Evolutionary conservation across 2,888 invertebrate genomes (phyloP), one percentile per base, ranked within the genome.

Genomic region (Achlya flavicornis): DNA sequence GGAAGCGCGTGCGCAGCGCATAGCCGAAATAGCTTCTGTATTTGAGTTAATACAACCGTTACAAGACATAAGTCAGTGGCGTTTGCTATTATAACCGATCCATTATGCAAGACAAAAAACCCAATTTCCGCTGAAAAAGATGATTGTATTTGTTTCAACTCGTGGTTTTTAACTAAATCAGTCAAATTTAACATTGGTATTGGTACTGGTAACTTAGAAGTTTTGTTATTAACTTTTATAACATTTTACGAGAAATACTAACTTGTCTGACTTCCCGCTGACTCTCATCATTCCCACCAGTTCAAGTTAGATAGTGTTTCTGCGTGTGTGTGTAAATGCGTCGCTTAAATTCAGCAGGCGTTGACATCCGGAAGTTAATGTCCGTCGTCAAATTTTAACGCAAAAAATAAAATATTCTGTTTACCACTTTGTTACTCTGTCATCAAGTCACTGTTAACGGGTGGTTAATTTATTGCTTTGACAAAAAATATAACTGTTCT

Each of bases 1-100:
- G 78, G 80, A 81, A 80, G 75, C 64, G 65, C 66, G 64, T 72
- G 69, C 71, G 64, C 66, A 70, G 66, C 66, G 64, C 67, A 61
- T 62, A 57, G 62, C 57, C 71, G 71, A 74, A 72, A 60, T 60
- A 41, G 60, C 60, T 43, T 10, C 53, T 53, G 53, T 53, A 53
- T 60, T 60, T 60, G 10, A 12, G 41, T 60, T 26, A 8, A 41
- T n/a, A 35, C 16, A 38, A 59, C 41, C 41, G 60, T 60, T 60
- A 60, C 41, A 26, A 60, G 60, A 26, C 41, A 60, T 19, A 41
- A 60, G 41, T 19, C 43, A 53, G 19, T 19, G 19, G 53, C 53
- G 19, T 53, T 53, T 53, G 10, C 19, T 53, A 19, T 19, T 53
- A 19, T 19, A 46, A 1, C 26, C 26, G 1, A 26, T 26, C 26